Base-by-base conservation (phyloP, 2,888 invertebrate genomes). In the Cristatella mucedo region DNA sequence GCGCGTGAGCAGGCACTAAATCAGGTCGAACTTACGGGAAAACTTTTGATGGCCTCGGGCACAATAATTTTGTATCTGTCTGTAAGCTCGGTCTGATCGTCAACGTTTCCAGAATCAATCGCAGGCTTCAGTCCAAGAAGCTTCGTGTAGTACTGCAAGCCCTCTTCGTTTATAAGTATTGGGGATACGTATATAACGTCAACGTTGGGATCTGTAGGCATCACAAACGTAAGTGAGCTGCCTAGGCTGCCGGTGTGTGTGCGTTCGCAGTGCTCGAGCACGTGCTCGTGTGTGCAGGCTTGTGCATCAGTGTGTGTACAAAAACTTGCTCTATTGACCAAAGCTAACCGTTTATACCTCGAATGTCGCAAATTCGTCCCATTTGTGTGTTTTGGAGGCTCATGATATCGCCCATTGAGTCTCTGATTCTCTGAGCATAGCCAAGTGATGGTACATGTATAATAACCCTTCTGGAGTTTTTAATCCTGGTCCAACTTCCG, bases 361-460 rank as follows among this genome's bases (percentile, higher is more conserved):
- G 50, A 13, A 66, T 53, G 41, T 65, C 63, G 53, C 65, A 64
- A 4, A 66, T 47, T 21, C 66, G 43, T 4, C 57, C 55, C 59
- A 66, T 66, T 51, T 66, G 66, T 19, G 54, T 54, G 46, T 63
- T 66, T 44, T 66, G 63, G 24, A 52, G 43, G 21, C 61, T 53
- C 33, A 54, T 51, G 44, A 63, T 55, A 40, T 61, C 58, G 30
- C 49, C 48, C 34, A 63, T 54, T 40, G 50, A 55, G 31, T 57
- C 55, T 37, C 65, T 45, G 13, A 62, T 54, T n/a, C 50, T 47
- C 44, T 60, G 56, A 4, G 46, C 45, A 21, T 58, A 50, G 3
- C 66, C 66, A n/a, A 63, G 52, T 3, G 63, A 64, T 4, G 64
- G 63, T 16, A 66, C 47, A 44, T 66, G 66, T 20, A 66, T 60